These are phyloP conservation scores for Linurgus olivaceus DNA, from an alignment of 2,797 vertebrate species.

Conservation along the genomic window DNA sequence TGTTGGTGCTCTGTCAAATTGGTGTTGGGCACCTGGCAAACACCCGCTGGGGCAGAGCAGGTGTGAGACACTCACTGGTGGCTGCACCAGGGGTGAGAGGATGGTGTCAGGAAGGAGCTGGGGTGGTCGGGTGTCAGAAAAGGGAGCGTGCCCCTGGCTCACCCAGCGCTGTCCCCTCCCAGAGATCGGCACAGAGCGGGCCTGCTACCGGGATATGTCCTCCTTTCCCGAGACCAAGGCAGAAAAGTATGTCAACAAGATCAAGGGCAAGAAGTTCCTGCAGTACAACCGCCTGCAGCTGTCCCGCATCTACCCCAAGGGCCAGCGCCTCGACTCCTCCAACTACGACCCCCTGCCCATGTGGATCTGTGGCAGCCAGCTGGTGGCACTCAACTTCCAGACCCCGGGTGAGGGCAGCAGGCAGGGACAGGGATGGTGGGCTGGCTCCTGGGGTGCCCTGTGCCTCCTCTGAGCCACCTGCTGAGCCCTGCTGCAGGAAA, in stretches of 20 bases:
- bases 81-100: neutral
- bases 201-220: conserved; percentile 98
- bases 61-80: neutral
- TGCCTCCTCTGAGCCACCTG: neutral
- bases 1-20: neutral
- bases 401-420: conserved; percentile 84
- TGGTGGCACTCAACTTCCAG: conserved; percentile 98
- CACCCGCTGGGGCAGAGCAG: fast-evolving
- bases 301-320: conserved; percentile 96
- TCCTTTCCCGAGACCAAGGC: conserved; percentile 99
- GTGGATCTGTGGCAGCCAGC: conserved; percentile 98
- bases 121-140: neutral
- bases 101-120: neutral
- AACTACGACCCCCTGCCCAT: conserved; percentile 98
- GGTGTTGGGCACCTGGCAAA: neutral
- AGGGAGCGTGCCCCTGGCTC: neutral
- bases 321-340: conserved; percentile 96
- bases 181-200: conserved; percentile 96
- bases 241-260: conserved; percentile 94
- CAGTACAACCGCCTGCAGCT: conserved; percentile 98
- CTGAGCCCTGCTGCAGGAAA: neutral
- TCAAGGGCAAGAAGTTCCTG: conserved; percentile 96
- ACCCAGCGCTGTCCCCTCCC: neutral
- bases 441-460: neutral
- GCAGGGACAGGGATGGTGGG: neutral